Evolutionary conservation across 2,113 vertebrate genomes (phyloP).

Genomic region (Spea multiplicata): DNA sequence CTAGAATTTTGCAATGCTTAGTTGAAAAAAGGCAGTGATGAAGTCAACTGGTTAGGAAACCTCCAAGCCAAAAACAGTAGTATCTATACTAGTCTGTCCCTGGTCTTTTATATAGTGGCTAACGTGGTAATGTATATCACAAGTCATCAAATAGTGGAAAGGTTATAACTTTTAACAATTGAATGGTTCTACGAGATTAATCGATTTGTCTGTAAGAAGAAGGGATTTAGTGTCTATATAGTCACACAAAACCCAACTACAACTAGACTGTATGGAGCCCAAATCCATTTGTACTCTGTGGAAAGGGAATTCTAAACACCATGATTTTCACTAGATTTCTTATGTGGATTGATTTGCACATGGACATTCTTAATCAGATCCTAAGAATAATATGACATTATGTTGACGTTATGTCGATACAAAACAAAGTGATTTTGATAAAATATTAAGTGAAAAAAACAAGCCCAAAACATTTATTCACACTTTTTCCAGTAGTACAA

Average conservation of each 20-base stretch:
- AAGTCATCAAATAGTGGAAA: constrained; percentile 11
- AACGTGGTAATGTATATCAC: constrained; percentile 95
- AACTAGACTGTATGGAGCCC: neutral
- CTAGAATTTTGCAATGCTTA: constrained; percentile 82
- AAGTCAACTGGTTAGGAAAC: constrained; percentile 92
- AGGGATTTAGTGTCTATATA: neutral
- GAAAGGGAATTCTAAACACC: constrained; percentile 1
- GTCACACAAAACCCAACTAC: neutral
- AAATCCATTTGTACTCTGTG: neutral
- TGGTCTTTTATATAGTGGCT: constrained; percentile 94
- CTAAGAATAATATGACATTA: constrained; percentile 11
- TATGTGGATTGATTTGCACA: constrained; percentile 30
- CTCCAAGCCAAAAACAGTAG: constrained; percentile 67
- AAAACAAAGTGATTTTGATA: no score
- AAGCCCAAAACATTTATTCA: no score
- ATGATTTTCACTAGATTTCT: neutral
- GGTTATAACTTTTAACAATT: neutral
- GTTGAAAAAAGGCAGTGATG: constrained; percentile 95
- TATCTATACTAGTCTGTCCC: constrained; percentile 92
- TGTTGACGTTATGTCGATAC: no score
- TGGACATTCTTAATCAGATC: constrained; percentile 17
- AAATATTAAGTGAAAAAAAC: no score
- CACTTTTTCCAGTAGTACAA: no score
- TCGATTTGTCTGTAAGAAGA: neutral
- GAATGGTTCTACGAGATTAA: neutral